These are phyloP conservation scores for Babyrousa celebensis DNA, from an alignment of 2,797 vertebrate genomes.

Conservation along the genomic window DNA sequence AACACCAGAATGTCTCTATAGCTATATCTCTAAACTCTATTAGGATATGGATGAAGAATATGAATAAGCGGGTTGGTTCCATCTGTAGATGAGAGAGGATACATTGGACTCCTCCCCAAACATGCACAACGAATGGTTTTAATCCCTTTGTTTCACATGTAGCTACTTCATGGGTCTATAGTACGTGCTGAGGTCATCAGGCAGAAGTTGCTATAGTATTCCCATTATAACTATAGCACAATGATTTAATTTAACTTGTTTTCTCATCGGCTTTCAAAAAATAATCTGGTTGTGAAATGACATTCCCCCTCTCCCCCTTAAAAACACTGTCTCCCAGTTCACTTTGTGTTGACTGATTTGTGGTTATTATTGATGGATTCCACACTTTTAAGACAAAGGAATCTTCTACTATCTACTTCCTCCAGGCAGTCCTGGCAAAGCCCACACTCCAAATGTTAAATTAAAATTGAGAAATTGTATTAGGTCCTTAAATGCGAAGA, in stretches of 20 bases:
- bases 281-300: neutral
- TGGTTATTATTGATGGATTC: neutral
- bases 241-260: slow-evolving; percentile 17
- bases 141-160: neutral
- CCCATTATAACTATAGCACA: neutral
- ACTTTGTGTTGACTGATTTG: neutral
- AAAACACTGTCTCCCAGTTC: neutral
- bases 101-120: neutral
- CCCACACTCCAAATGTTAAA: slow-evolving; percentile 34
- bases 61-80: too few species aligned
- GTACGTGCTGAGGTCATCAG: neutral
- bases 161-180: neutral
- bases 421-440: slow-evolving; percentile 11
- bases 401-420: neutral
- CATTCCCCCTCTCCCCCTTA: neutral
- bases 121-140: neutral
- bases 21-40: neutral
- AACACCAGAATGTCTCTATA: neutral
- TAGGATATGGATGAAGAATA: neutral
- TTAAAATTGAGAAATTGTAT: slow-evolving; percentile 63
- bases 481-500: slow-evolving; percentile 47
- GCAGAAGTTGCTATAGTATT: neutral
- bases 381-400: neutral
- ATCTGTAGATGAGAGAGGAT: neutral
- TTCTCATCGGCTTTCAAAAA: slow-evolving; percentile 61